Evolutionary conservation across 2,113 vertebrate species (phyloP), one percentile per base, ranked within the genome.

Genomic region (Rissa tridactyla): DNA sequence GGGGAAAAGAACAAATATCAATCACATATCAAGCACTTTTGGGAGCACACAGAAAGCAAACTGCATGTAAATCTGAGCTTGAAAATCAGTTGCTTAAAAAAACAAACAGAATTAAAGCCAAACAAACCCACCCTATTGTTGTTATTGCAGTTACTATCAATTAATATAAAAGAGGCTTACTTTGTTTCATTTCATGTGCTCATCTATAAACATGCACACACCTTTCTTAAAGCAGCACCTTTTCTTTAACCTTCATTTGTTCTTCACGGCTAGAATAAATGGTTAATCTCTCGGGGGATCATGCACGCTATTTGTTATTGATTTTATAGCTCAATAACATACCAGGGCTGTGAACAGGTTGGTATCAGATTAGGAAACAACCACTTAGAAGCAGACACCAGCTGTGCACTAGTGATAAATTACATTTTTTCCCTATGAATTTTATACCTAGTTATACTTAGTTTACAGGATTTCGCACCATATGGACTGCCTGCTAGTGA

Each of bases 351-450:
- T 52, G 78, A 97, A 95, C 91, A 94, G 80, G 95, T 90, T 98
- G 86, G 58, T 97, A 98, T 98, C 93, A 97, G 97, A 96, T 98
- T 96, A 98, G 98, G 97, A 98, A 98, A 97, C 96, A 97, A 97
- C 94, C 90, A 96, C 96, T 98, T 95, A 97, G 95, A 94, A 92
- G 79, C 91, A 97, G 97, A 94, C 92, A 94, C 94, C 97, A 98
- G 97, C 97, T 98, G 98, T 95, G 95, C 76, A 95, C 85, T 97
- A 95, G 79, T 98, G 98, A 98, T 98, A 98, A 98, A 98, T 98
- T 96, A 88, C 90, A 86, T 96, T 89, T 95, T 90, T 96, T 96
- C 94, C 52, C 51, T 94, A 87, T 94, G 94, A 97, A 96, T 98
- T 98, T 97, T 97, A 97, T 95, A 98, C 94, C 90, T 93, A 95